These are phyloP conservation scores for Notarius quadriscutis DNA, from an alignment of 2,113 vertebrate species.

Conservation along the genomic window DNA sequence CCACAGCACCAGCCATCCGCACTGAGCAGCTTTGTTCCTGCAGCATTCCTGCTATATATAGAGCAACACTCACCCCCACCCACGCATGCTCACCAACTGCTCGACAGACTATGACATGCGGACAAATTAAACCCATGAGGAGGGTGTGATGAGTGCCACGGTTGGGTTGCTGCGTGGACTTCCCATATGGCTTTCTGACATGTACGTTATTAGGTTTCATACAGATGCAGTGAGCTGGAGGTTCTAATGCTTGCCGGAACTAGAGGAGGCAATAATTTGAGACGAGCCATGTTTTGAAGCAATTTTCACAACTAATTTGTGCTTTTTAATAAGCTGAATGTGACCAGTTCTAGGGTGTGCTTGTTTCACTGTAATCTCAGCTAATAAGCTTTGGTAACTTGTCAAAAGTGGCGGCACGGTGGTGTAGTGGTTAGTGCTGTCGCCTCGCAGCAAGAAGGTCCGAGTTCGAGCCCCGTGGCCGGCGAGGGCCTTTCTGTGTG, in stretches of 20 bases:
- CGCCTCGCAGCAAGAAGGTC: too few relatives aligned
- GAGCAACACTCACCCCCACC: conserved; percentile 18
- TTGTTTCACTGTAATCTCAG: neutral
- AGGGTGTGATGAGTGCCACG: conserved; percentile 1
- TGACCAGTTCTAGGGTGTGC: too few relatives aligned
- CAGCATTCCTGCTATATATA: conserved; percentile 45
- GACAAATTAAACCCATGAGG: conserved; percentile 36
- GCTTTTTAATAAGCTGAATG: neutral
- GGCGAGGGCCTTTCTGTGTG: too few relatives aligned
- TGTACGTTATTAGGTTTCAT: neutral
- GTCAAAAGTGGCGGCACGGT: too few relatives aligned
- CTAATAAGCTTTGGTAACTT: neutral
- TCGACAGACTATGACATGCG: conserved; percentile 14
- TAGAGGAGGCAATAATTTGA: neutral
- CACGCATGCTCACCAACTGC: conserved; percentile 26
- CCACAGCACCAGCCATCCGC: conserved; percentile 26
- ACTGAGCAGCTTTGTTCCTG: conserved; percentile 43
- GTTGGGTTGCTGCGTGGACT: neutral
- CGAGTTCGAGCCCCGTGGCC: too few relatives aligned
- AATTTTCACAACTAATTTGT: neutral
- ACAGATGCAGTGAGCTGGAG: neutral
- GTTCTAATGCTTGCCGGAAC: neutral
- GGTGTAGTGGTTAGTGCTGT: too few relatives aligned
- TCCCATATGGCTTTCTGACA: neutral
- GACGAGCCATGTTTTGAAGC: neutral